These are phyloP conservation scores for Dreissena polymorpha DNA, from an alignment of 1,140 invertebrate genomes.

Conservation along the genomic window DNA sequence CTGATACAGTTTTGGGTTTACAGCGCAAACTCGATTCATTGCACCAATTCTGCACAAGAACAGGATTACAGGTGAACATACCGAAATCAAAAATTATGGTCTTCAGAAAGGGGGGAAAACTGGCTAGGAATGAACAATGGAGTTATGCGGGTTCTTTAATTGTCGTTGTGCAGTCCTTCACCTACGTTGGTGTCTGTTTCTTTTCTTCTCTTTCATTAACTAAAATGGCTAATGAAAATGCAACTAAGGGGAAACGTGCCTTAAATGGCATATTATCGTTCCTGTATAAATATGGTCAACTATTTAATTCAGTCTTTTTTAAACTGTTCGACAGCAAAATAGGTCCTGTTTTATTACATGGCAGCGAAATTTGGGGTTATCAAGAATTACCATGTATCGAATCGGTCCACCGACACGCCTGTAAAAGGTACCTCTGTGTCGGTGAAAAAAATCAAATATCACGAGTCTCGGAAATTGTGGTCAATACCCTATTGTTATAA, in stretches of 20 bases:
- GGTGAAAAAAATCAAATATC: no score
- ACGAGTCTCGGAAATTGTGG: no score
- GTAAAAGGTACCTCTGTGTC: no score
- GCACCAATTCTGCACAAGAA: not conserved
- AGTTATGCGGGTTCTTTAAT: no score
- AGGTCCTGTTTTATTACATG: no score
- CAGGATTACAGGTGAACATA: not conserved
- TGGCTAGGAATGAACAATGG: no score
- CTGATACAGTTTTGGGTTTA: constrained; percentile 25
- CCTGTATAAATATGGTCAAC: not conserved
- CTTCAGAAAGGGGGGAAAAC: not conserved
- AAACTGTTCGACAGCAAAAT: no score
- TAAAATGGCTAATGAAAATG: not conserved
- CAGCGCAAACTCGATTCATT: constrained; percentile 2
- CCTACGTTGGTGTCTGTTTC: not conserved
- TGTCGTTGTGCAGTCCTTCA: not conserved
- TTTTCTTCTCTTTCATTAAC: not conserved
- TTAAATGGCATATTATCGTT: not conserved
- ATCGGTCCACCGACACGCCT: no score
- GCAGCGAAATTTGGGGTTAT: no score
- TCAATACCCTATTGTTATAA: no score
- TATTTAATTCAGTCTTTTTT: no score
- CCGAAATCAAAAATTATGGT: not conserved
- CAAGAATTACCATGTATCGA: no score
- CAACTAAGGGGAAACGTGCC: not conserved